Base-by-base conservation (phyloP, 1,140 invertebrate species). In the Penaeus japonicus region DNA sequence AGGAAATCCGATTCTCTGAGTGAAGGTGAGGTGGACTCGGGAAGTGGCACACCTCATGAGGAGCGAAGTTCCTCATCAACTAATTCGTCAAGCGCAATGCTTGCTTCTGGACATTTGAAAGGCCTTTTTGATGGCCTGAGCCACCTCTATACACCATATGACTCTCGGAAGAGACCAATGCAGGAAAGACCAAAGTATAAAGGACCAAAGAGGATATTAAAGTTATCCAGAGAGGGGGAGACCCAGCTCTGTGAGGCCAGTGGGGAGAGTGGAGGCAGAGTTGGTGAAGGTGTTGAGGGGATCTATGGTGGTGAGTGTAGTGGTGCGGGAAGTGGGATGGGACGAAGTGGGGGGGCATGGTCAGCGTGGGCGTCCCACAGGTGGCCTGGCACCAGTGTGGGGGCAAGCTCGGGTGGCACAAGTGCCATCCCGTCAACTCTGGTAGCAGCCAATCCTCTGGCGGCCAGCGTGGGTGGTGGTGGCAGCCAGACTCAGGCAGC, bases 91-190 rank as follows among this genome's bases (percentile, higher is more conserved):
- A 90, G 89, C 80, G 87, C 35, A 93, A 93, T 90, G 77, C 59
- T 89, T 55, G 84, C 90, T 59, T 87, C 90, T 32, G 94, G 95
- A 10, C 95, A 96, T 90, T 92, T 97, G 18, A 95, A 95, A 82
- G 95, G 96, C 30, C 92, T 97, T 1, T 97, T 96, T 92, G 96
- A 97, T 92, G 96, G 96, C 3, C 93, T 97, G 15, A 97, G 96
- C 87, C 96, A 97, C 92, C 95, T 97, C 90, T 97, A 96, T 91
- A 95, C 95, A 59, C 94, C 95, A 35, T 93, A 93, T 75, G 94
- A 94, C 84, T 92, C 95, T 93, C 91, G 95, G 91, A 92, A 94
- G 91, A 92, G 95, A 65, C 87, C 87, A 18, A 24, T 92, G 92
- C 92, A 91, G 92, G 89, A 91, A 91, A 79, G 91, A 92, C 84